Evolutionary conservation across 2,113 vertebrate genomes (phyloP).

Genomic region (Antechinus flavipes): DNA sequence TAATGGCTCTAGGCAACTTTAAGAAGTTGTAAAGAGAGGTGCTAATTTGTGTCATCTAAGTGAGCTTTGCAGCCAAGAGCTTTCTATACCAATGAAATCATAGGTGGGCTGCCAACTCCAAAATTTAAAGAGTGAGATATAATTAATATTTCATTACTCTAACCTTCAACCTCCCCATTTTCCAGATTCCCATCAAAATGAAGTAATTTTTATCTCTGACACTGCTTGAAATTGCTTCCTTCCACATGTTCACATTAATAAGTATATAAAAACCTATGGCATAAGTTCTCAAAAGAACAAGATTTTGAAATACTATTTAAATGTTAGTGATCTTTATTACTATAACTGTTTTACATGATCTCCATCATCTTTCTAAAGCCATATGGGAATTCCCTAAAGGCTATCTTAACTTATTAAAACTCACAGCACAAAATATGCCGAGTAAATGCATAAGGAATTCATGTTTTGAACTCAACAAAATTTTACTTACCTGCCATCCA

Average conservation of each 20-base stretch:
- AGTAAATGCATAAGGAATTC: neutral
- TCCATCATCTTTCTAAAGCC: neutral
- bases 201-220: neutral
- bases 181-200: neutral
- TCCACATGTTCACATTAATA: neutral
- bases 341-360: neutral
- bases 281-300: neutral
- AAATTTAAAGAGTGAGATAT: neutral
- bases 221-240: neutral
- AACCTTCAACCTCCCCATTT: neutral
- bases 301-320: neutral
- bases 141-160: neutral
- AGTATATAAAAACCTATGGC: neutral
- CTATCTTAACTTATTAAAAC: neutral
- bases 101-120: neutral
- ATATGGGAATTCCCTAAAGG: neutral
- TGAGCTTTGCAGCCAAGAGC: neutral
- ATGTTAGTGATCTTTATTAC: neutral
- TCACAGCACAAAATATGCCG: neutral
- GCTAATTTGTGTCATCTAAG: neutral
- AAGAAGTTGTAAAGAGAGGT: neutral
- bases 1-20: neutral
- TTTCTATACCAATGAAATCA: neutral
- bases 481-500: constrained; percentile 90
- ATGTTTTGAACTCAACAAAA: neutral